These are phyloP conservation scores for Lasioglossum baleicum DNA, from an alignment of 1,140 invertebrate species.

Conservation along the genomic window DNA sequence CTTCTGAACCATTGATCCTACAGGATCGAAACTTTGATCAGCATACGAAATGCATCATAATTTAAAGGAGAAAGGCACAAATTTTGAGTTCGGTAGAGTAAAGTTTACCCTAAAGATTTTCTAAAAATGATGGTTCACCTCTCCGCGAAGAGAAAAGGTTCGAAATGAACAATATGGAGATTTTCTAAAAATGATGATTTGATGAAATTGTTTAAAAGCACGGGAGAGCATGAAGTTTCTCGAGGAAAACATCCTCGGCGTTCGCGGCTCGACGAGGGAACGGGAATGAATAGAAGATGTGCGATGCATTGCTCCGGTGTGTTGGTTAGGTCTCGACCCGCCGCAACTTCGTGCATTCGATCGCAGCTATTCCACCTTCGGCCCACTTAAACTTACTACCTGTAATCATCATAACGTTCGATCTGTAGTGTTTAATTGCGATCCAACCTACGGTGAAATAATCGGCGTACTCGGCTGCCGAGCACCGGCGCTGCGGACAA, in stretches of 20 bases:
- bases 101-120: no score
- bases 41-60: no score
- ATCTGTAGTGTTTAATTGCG: slow-evolving; percentile 14
- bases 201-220: no score
- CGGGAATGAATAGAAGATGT: slow-evolving; percentile 42
- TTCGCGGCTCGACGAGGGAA: slow-evolving; percentile 35
- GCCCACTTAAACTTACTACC: slow-evolving; percentile 49
- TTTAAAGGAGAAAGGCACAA: no score
- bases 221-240: slow-evolving; percentile 21
- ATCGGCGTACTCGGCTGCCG: neutral
- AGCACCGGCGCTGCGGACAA: neutral
- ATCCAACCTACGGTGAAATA: neutral
- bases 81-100: no score
- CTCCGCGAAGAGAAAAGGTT: no score
- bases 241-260: slow-evolving; percentile 19
- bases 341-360: slow-evolving; percentile 50
- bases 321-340: slow-evolving; percentile 59
- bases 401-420: slow-evolving; percentile 39
- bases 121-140: no score
- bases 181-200: no score
- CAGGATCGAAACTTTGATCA: no score
- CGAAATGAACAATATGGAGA: no score
- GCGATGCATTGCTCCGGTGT: slow-evolving; percentile 35
- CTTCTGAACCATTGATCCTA: no score
- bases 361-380: slow-evolving; percentile 46